phyloP scores from a whole-genome alignment of 1,140 invertebrate genomes.

The Rhopalosiphum padi region DNA sequence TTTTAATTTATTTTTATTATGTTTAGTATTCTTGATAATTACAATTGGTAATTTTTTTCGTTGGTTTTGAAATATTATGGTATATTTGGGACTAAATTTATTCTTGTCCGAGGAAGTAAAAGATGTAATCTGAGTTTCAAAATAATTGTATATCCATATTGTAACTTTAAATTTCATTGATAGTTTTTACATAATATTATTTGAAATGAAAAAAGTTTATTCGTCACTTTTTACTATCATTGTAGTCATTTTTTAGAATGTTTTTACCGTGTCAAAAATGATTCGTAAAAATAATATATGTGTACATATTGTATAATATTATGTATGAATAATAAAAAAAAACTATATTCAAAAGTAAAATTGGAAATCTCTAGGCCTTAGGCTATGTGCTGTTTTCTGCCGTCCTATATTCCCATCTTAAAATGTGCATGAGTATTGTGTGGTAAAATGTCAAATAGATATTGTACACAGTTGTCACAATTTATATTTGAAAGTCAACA shows the following conservation, averaged over 20 bases:
- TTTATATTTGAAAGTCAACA: not conserved
- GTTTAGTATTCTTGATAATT: not conserved
- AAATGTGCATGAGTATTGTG: not conserved
- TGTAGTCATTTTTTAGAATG: not conserved
- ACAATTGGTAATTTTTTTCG: not conserved
- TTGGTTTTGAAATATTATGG: not conserved
- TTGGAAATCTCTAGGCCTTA: not conserved
- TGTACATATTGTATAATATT: too few relatives aligned
- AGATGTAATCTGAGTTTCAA: not conserved
- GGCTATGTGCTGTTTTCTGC: not conserved
- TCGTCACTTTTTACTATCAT: not conserved
- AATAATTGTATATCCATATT: not conserved
- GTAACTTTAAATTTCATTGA: not conserved
- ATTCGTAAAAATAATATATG: not conserved
- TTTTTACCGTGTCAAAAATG: not conserved
- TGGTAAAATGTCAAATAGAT: not conserved
- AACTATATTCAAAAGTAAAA: not conserved
- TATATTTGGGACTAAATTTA: not conserved
- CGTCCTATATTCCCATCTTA: not conserved
- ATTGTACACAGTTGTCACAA: not conserved
- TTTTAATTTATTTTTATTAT: conserved; percentile 17
- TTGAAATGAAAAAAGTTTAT: not conserved
- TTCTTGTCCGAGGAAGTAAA: not conserved
- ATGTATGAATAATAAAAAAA: not conserved
- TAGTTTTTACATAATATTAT: not conserved